phyloP scores from a whole-genome alignment of 2,797 vertebrate genomes.

The Xenops minutus region DNA sequence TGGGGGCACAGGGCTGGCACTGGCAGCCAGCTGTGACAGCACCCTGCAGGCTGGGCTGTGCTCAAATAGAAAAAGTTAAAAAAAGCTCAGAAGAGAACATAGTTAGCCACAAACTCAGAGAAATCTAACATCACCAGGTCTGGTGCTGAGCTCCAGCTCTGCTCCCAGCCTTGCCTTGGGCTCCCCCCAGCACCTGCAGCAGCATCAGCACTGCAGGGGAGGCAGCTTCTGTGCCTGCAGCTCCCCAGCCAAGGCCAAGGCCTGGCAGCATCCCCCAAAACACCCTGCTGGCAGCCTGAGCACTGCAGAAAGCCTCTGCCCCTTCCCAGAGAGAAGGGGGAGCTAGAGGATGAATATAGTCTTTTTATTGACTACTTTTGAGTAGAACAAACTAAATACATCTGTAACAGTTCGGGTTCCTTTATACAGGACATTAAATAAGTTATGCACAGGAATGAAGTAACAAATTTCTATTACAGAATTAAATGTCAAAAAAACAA shows the following conservation, averaged over 20 bases:
- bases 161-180: background rate
- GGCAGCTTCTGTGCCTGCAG: background rate
- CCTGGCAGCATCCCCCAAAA: background rate
- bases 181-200: background rate
- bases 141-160: background rate
- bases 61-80: background rate
- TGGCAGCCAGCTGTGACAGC: background rate
- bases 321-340: background rate
- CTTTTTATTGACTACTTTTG: conserved; percentile 81
- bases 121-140: background rate
- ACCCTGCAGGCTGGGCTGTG: background rate
- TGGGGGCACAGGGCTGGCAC: background rate
- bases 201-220: background rate
- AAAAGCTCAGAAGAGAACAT: background rate
- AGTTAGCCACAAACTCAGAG: background rate
- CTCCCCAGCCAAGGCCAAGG: background rate
- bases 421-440: conserved; percentile 84
- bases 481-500: conserved; percentile 64
- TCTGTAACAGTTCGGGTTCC: conserved; percentile 77
- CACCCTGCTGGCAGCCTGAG: background rate
- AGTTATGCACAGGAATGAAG: conserved; percentile 78
- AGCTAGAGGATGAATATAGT: conserved; percentile 73
- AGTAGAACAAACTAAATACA: conserved; percentile 84
- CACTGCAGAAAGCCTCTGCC: background rate
- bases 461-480: conserved; percentile 75